Conservation (phyloP, 2,888 invertebrate species). For the Lingula anatina region DNA sequence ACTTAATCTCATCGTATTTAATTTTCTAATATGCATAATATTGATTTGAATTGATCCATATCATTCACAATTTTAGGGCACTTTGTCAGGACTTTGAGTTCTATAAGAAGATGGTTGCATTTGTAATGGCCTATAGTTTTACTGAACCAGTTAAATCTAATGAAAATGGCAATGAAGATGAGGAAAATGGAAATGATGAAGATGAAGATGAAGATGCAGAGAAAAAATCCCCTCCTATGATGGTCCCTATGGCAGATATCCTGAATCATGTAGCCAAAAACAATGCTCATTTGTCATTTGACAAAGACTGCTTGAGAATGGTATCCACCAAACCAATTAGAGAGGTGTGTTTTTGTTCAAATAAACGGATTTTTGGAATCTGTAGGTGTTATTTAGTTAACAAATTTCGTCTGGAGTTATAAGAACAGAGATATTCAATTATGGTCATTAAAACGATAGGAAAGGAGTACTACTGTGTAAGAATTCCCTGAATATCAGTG, state of each 20-base stretch:
- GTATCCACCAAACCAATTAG: constrained; percentile 33
- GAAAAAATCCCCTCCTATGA: constrained; percentile 35
- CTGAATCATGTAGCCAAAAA: constrained; percentile 49
- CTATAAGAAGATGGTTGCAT: constrained; percentile 50
- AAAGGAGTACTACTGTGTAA: no score
- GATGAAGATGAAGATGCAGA: constrained; percentile 22
- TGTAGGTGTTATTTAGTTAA: no score
- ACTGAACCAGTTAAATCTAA: constrained; percentile 36
- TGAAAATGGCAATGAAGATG: constrained; percentile 6
- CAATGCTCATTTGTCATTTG: constrained; percentile 48
- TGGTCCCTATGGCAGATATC: constrained; percentile 52
- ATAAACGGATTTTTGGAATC: background rate
- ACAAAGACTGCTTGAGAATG: constrained; percentile 42
- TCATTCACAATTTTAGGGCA: no score
- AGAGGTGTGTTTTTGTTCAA: constrained; percentile 25
- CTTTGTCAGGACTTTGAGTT: constrained; percentile 30
- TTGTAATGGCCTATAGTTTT: constrained; percentile 53
- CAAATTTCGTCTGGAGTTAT: no score
- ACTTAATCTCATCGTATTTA: no score
- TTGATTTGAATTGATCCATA: no score
- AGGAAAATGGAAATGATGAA: constrained; percentile 21
- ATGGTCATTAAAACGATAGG: no score
- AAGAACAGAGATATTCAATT: background rate
- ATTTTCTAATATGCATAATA: no score
- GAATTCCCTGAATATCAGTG: no score